Evolutionary conservation across 2,113 vertebrate genomes (phyloP), one percentile per base, ranked within the genome.

Genomic region (Petroica traversi): DNA sequence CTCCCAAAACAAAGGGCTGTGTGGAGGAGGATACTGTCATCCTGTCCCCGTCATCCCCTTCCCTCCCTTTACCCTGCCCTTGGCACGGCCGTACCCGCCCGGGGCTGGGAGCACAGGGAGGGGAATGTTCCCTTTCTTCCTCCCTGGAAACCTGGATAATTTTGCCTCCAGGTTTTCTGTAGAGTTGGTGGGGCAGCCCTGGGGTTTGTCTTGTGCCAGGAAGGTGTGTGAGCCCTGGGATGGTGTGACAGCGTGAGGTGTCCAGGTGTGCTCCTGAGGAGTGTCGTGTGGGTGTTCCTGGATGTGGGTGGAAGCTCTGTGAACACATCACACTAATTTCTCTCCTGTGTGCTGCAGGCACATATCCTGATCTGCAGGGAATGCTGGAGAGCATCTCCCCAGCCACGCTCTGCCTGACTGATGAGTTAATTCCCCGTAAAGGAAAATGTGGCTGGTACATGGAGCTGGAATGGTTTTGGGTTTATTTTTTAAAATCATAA

Each of bases 391-490:
- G 22, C 45, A 12, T 63, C 54, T 61, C 29, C 36, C 18, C 38
- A 54, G 28, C 33, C 61, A 3, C 0, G 1, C 11, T 62, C 28
- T 61, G 24, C 0, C 0, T 61, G 29, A 52, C 7, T n/a, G 6
- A 46, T 29, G 24, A 2, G 0, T 84, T 79, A 25, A 6, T 34
- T 68, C 24, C 22, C 31, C 0, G 0, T 6, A 3, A 19, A 40
- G 68, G 25, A 80, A 9, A 62, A 41, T 0, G 0, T 13, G 23
- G 12, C 19, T 0, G 1, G 31, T 55, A 18, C 0, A 0, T 28
- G 40, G 43, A 38, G 19, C 19, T 79, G 57, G n/a, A 55, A 9
- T 40, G 19, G 2, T 5, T 18, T 71, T 3, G 14, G 1, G 3
- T 19, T 54, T 62, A 7, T 46, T 19, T 85, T n/a, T 62, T 6